Conservation (phyloP, 2,797 vertebrate genomes). For the Sebastes oblongus region DNA sequence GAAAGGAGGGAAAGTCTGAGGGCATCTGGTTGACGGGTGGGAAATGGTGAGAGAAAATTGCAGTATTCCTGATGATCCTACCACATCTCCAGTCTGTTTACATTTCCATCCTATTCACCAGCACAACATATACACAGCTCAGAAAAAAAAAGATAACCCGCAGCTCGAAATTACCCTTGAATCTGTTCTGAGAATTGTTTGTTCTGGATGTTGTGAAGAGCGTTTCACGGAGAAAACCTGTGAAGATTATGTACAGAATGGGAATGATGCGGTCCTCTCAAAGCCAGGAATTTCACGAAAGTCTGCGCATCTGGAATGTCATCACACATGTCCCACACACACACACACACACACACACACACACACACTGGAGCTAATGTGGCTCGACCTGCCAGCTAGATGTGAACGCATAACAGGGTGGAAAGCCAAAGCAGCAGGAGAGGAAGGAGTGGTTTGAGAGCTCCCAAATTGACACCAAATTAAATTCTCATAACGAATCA, state of each 20-base stretch:
- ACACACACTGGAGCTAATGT: conserved; percentile 42
- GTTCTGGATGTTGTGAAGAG: background rate
- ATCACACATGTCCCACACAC: background rate
- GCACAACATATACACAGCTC: background rate
- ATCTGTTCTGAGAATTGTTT: conserved; percentile 11
- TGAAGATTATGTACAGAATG: background rate
- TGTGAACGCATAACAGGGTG: background rate
- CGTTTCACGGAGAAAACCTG: background rate
- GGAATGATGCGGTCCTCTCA: background rate
- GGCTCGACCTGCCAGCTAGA: conserved; percentile 40
- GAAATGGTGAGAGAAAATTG: background rate
- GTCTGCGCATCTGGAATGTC: conserved; percentile 54
- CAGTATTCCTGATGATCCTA: background rate
- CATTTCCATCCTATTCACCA: background rate
- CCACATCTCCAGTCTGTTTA: background rate
- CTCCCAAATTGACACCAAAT: conserved; percentile 13
- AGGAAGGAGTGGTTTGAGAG: background rate
- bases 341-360: background rate
- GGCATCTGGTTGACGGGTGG: background rate
- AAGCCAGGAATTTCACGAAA: conserved; percentile 14
- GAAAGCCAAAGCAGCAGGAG: background rate
- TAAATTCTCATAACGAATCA: conserved; percentile 11
- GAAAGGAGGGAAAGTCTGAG: too few relatives aligned
- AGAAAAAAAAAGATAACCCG: background rate
- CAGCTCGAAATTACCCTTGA: background rate